Evolutionary conservation across 2,797 vertebrate species (phyloP), one percentile per base, ranked within the genome.

Genomic region (Apogon talboti): DNA sequence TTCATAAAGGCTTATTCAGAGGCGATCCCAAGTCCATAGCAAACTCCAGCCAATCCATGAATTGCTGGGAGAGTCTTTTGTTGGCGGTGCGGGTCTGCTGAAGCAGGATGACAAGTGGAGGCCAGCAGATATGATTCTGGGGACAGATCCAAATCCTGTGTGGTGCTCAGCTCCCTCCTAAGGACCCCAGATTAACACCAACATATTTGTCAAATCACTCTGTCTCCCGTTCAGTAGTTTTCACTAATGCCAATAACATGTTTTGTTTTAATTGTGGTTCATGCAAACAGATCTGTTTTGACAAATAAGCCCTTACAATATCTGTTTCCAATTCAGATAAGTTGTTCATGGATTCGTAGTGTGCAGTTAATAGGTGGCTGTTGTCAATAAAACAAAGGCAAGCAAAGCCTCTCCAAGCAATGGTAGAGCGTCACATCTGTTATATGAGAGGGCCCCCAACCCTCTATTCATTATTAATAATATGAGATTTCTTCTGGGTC

Each of bases 381-480:
- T 68, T 80, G 79, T 85, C 70, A 51, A 48, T 66, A 65, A 78
- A 87, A 86, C 82, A 83, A 85, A 78, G 63, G 48, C 49, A 59
- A 62, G 53, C 66, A 51, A 46, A 28, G 35, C 60, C 63, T 74
- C 70, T 65, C 47, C 44, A 60, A 65, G 65, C 52, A 61, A 67
- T 33, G 53, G 65, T 56, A 48, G 40, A 42, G 64, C 60, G 73
- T 71, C 83, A 82, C 86, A 83, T 84, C 80, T 76, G 75, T 67
- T 68, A 62, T 66, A 48, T 57, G 54, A 79, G 67, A 64, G 52
- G 52, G 66, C 57, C 47, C 80, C 67, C 73, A 81, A 70, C 68
- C 55, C 80, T 75, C 69, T 57, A 86, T 89, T 87, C 85, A 90
- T 91, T 91, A 91, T 89, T 91, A 87, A 92, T 90, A 89, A 88